A percentile compares a stretch with the other conserved stretches of the same genome.
These are phyloP conservation scores for Chymomyza fuscimana DNA, from an alignment of 2,888 invertebrate genomes.

Conservation along the genomic window DNA sequence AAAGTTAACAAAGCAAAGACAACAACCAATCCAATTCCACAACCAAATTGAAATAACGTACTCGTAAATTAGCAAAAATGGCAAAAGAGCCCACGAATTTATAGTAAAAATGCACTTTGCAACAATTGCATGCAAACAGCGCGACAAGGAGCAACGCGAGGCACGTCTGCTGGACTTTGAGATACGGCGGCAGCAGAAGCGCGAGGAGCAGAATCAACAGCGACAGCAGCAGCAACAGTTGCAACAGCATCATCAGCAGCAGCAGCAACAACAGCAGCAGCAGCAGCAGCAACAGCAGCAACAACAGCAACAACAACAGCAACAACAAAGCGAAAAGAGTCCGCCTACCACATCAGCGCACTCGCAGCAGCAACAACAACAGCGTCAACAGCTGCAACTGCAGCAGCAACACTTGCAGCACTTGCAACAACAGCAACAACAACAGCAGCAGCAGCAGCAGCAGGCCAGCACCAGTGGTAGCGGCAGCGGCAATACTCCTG, in stretches of 20 bases:
- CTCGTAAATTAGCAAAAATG: constrained; percentile 48
- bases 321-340: constrained; percentile 59
- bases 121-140: constrained; percentile 77
- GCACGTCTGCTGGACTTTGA: constrained; percentile 79
- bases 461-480: constrained; percentile 19
- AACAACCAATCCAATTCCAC: constrained; percentile 1
- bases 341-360: constrained; percentile 50
- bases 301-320: constrained; percentile 22
- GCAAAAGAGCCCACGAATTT: constrained; percentile 53
- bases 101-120: constrained; percentile 73
- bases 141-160: constrained; percentile 79
- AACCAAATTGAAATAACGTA: constrained; percentile 15
- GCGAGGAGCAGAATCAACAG: constrained; percentile 78
- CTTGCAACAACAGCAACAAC: constrained; percentile 34
- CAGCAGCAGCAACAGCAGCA: constrained; percentile 41
- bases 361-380: constrained; percentile 60
- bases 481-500: constrained; percentile 55
- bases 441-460: constrained; percentile 20
- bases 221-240: constrained; percentile 72
- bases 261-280: constrained; percentile 69
- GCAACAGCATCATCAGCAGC: constrained; percentile 69
- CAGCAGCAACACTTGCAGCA: constrained; percentile 43
- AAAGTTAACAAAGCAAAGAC: constrained; percentile 1
- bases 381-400: constrained; percentile 47
- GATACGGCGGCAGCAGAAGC: constrained; percentile 79